Base-by-base conservation (phyloP, 1,140 invertebrate genomes). In the Saxidomus purpurata region DNA sequence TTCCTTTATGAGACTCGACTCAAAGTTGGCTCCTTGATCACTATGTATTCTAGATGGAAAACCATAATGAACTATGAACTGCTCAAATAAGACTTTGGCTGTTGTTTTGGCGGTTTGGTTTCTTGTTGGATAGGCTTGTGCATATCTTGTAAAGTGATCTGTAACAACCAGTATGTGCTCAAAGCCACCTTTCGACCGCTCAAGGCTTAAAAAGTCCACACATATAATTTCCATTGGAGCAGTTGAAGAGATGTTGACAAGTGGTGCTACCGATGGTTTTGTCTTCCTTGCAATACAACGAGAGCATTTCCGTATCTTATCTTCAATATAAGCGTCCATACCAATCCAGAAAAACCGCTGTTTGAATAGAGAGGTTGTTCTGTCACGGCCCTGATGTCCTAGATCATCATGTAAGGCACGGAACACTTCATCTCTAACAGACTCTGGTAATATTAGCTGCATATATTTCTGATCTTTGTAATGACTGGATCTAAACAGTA, bases 111-210 rank as follows among this genome's bases (percentile, higher is more conserved):
- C 61, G 17, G 90, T 77, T 43, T 79, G 76, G 38, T 89, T 91
- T 31, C 8, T 79, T 15, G 87, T 76, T 1, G 67, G n/a, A 31
- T 43, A 83, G n/a, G 80, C 87, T 67, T 94, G 91, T 8, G 87
- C 87, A 79, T 55, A 91, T 79, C 79, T 40, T n/a, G 90, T 91
- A 43, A 89, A 85, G 77, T 91, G 81, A 77, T 91, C 81, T 1
- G 87, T 87, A 17, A 93, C 55, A 0, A 93, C 93, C 11, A 95
- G 81, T 31, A 95, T 83, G 67, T 91, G 34, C 47, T 91, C 67
- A 59, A 69, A 83, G 8, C 90, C 90, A 9, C 81, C n/a, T n/a
- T n/a, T n/a, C n/a, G n/a, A n/a, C n/a, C n/a, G n/a, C n/a, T n/a
- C n/a, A n/a, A n/a, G n/a, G 15, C 61, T 43, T 13, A 90, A 79